A percentile compares a stretch with the other conserved stretches of the same genome.
Evolutionary conservation across 2,888 invertebrate genomes (phyloP).

Genomic region (Lasioglossum malachurum): DNA sequence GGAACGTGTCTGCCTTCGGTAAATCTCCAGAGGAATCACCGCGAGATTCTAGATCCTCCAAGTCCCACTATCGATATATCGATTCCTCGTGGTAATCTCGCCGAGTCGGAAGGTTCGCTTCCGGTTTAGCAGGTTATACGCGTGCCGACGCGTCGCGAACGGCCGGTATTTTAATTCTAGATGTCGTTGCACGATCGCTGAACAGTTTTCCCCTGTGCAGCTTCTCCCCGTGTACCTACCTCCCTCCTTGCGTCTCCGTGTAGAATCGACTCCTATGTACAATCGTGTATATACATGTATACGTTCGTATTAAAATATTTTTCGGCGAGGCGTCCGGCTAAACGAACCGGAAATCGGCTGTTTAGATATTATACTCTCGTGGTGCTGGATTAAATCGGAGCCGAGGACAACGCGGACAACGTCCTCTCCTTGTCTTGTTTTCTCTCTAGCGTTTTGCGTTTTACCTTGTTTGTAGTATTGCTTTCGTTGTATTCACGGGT

Average conservation of each 20-base stretch:
- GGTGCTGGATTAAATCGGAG: background rate
- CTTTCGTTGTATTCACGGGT: conserved; percentile 84
- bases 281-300: conserved; percentile 46
- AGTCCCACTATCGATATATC: background rate
- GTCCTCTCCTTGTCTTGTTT: conserved; percentile 23
- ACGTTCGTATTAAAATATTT: conserved; percentile 70
- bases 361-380: background rate
- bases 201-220: conserved; percentile 23
- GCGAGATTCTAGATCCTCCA: background rate
- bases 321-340: conserved; percentile 58
- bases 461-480: conserved; percentile 84
- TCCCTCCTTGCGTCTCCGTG: conserved; percentile 12
- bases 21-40: background rate
- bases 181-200: conserved; percentile 75
- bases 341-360: background rate
- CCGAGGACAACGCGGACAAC: background rate
- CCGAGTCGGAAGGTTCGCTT: conserved; percentile 14
- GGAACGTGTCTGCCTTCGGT: background rate
- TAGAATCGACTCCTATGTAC: conserved; percentile 50
- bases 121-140: conserved; percentile 25
- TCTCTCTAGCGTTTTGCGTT: conserved; percentile 58
- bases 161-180: conserved; percentile 66
- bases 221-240: conserved; percentile 23
- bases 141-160: conserved; percentile 11
- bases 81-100: background rate